Percentiles rank a stretch among this genome's conserved stretches.
Conservation (phyloP, 2,113 vertebrate genomes). For the Lamprotornis superbus region DNA sequence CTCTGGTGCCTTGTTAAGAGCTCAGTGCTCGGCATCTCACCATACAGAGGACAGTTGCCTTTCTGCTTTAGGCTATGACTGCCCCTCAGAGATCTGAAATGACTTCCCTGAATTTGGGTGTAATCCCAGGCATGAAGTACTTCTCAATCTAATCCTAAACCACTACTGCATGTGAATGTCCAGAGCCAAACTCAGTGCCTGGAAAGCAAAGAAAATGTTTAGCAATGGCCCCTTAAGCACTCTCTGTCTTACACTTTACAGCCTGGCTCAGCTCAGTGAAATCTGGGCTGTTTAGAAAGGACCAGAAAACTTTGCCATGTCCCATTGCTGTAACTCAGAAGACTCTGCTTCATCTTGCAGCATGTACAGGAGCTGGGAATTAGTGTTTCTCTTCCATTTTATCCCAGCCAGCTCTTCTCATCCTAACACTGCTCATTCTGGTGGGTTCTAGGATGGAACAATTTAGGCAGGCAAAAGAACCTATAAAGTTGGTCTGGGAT, state of each 20-base stretch:
- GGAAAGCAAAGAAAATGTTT: neutral
- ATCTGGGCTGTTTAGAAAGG: neutral
- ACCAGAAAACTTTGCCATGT: neutral
- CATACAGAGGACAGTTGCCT: neutral
- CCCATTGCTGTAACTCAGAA: neutral
- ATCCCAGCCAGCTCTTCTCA: neutral
- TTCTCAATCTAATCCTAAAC: neutral
- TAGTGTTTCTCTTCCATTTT: neutral
- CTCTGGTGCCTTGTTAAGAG: neutral
- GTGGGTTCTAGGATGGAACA: neutral
- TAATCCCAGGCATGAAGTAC: neutral
- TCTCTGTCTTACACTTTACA: neutral
- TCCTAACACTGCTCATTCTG: fast-evolving
- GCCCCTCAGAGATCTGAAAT: neutral
- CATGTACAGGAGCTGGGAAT: neutral
- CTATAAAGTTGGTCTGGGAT: neutral
- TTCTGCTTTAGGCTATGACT: neutral
- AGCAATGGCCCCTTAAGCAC: neutral
- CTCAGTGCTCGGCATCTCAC: neutral
- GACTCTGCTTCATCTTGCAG: neutral
- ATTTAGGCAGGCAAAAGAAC: neutral
- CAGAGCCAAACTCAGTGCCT: neutral
- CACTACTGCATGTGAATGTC: neutral
- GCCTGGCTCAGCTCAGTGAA: neutral
- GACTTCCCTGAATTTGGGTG: neutral